Conservation (phyloP, 2,113 vertebrate species). For the human (Homo sapiens) region DNA sequence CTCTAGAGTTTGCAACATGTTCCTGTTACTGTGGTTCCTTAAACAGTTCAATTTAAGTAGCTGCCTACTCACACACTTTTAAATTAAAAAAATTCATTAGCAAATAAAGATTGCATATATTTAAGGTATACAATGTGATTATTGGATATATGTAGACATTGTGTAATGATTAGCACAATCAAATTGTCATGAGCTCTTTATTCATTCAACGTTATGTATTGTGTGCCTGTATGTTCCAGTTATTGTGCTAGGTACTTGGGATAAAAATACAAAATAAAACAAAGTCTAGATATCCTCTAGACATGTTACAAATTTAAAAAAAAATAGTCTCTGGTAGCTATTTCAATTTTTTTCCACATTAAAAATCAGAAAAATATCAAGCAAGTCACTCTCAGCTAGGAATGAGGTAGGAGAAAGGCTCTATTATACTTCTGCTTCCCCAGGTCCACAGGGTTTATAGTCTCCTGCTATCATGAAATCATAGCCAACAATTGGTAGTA, state of each 20-base stretch:
- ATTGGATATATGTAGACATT: not conserved
- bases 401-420: not conserved
- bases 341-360: not conserved
- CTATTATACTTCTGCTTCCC: not conserved
- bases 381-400: not conserved
- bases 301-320: not conserved
- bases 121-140: not conserved
- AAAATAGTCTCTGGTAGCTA: not conserved
- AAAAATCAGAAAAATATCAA: not conserved
- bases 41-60: not conserved
- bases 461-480: not conserved
- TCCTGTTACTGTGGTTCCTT: not conserved
- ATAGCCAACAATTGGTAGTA: not conserved
- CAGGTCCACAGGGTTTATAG: not conserved
- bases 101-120: not conserved
- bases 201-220: not conserved
- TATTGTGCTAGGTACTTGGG: not conserved
- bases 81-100: not conserved
- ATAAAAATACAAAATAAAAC: not conserved
- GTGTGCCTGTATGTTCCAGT: not conserved
- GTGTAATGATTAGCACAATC: not conserved
- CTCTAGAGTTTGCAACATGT: not conserved
- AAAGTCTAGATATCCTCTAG: not conserved
- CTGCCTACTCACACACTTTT: not conserved
- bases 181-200: not conserved